Base-by-base conservation (phyloP, 2,888 invertebrate genomes). In the Dendrolimus houi region DNA sequence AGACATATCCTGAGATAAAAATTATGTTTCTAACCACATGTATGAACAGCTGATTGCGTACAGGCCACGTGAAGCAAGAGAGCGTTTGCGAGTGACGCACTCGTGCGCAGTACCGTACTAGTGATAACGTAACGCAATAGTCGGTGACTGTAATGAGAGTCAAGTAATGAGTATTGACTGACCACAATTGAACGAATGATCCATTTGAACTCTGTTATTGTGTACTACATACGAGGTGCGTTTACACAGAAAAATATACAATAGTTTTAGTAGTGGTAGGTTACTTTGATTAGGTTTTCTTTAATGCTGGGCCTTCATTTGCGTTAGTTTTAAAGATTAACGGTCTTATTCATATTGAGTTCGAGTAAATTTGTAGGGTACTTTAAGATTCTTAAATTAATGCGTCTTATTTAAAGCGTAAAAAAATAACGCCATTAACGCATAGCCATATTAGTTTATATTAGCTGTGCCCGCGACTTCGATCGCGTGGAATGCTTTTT, bases 41-140 rank as follows among this genome's bases (percentile, higher is more conserved):
- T 61, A 68, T 63, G 70, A 74, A 77, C 82, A 82, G 79, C 77
- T 77, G 81, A 74, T 72, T 68, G 75, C 71, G 73, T 47, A 47
- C 68, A 68, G 69, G 64, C 64, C 73, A 70, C 79, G 80, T 83
- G 83, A 75, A 76, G 74, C 70, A 61, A 47, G 47, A 69, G 75
- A 74, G 72, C 74, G 68, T 61, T 67, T 65, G 64, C 66, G 66
- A 64, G 66, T 70, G 71, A 66, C 69, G 69, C 62, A 60, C 63
- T 60, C 47, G 60, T 68, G 70, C 70, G 71, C 70, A 47, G 47
- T 47, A 47, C 47, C 47, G 9, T 64, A 64, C 53, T 29, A 53
- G 53, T 57, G 62, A 61, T 57, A 62, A 62, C 62, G 47, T 63
- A 67, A 68, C 62, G 64, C 54, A 62, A 56, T 55, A 13, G n/a